Percentiles rank a stretch among this genome's conserved stretches.
Conservation (phyloP, 2,113 vertebrate genomes). For the Cricetomys ansorgei region DNA sequence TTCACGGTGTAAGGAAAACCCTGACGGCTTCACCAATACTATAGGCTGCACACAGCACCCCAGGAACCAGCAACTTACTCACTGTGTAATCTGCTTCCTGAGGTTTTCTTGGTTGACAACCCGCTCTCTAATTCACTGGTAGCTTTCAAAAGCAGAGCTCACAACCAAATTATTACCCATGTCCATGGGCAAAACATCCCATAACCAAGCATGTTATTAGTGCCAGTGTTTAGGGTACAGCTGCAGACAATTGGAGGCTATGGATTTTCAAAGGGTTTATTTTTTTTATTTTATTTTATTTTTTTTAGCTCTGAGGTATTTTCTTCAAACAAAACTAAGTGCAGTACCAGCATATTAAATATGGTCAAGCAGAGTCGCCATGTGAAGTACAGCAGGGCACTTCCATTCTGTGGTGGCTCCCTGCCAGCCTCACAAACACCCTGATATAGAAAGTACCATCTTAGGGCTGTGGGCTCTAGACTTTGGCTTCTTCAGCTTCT, state of each 20-base stretch:
- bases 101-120: not conserved
- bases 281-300: not conserved
- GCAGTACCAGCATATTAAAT: not conserved
- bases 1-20: not conserved
- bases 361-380: not conserved
- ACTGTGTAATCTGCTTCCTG: not conserved
- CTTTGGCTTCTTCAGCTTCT: not conserved
- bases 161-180: not conserved
- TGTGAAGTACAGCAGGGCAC: rapidly evolving
- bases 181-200: not conserved
- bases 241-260: not conserved
- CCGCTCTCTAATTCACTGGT: not conserved
- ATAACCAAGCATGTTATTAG: not conserved
- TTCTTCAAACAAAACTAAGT: not conserved
- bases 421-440: not conserved
- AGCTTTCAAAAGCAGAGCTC: not conserved
- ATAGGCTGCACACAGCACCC: not conserved
- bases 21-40: not conserved
- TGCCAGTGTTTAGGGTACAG: not conserved
- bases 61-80: not conserved
- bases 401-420: not conserved
- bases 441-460: not conserved
- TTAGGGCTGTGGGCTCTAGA: not conserved
- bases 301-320: not conserved
- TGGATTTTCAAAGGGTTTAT: not conserved